Evolutionary conservation across 2,113 vertebrate species (phyloP).

Genomic region (Trinectes maculatus): DNA sequence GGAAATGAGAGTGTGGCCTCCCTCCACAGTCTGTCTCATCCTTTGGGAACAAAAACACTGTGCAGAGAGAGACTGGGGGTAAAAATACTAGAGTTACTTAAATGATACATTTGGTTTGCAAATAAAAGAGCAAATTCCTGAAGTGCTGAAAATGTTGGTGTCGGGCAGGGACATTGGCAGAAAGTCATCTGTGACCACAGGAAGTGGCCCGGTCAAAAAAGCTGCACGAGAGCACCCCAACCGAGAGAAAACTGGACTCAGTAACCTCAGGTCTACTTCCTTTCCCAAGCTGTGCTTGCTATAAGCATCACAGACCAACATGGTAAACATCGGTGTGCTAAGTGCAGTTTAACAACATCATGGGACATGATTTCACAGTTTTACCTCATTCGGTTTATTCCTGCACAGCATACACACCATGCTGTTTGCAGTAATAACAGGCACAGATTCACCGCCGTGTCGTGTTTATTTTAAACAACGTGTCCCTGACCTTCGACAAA

Average conservation of each 20-base stretch:
- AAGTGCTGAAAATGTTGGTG: conserved; percentile 29
- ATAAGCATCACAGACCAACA: neutral
- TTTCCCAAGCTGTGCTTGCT: conserved; percentile 27
- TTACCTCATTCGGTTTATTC: too few relatives aligned
- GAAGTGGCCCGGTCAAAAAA: conserved; percentile 49
- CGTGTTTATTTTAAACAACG: too few relatives aligned
- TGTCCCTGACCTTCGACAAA: too few relatives aligned
- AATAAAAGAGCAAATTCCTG: conserved; percentile 4
- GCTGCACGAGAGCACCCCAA: conserved; percentile 16
- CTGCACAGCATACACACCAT: too few relatives aligned
- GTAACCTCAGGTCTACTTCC: conserved; percentile 2
- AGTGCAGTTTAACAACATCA: neutral
- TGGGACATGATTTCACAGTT: too few relatives aligned
- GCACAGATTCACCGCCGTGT: too few relatives aligned
- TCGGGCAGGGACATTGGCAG: conserved; percentile 12
- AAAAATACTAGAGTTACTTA: conserved; percentile 20
- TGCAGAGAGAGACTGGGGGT: neutral
- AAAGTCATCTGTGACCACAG: conserved; percentile 55
- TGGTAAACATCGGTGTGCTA: neutral
- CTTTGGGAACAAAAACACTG: conserved; percentile 47
- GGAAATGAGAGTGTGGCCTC: conserved; percentile 35
- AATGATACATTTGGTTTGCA: conserved; percentile 28
- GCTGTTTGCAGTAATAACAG: too few relatives aligned
- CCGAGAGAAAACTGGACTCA: conserved; percentile 24
- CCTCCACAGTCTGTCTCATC: conserved; percentile 29